Conservation (phyloP, 2,113 vertebrate genomes). For the Mus spicilegus region DNA sequence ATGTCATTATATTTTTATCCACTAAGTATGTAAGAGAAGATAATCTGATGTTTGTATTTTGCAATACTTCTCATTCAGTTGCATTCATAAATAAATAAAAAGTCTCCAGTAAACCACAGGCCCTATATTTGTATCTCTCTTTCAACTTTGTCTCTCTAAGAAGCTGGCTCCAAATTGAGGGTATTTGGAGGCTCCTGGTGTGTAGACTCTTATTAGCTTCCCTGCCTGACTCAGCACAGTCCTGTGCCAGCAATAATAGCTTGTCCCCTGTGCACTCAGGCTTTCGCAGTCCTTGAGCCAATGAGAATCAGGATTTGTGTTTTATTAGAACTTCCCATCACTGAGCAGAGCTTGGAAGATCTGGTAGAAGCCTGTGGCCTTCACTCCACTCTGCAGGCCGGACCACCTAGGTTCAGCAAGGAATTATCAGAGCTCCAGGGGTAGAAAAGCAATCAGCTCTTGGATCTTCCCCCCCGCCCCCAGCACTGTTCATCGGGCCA, state of each 20-base stretch:
- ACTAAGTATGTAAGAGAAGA: constrained; percentile 49
- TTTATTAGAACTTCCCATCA: constrained; percentile 23
- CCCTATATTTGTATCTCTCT: constrained; percentile 5
- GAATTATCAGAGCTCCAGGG: neutral
- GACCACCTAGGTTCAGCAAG: constrained; percentile 25
- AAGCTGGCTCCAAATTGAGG: constrained; percentile 52
- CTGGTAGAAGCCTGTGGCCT: neutral
- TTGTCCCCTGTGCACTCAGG: neutral
- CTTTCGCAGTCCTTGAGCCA: neutral
- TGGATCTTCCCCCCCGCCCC: neutral
- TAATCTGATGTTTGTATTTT: constrained; percentile 42
- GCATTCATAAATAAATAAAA: constrained; percentile 61
- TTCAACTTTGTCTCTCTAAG: constrained; percentile 33
- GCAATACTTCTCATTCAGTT: constrained; percentile 27
- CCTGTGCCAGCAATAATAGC: constrained; percentile 48
- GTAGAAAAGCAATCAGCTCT: neutral
- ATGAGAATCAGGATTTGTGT: constrained; percentile 2
- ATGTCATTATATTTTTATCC: constrained; percentile 51
- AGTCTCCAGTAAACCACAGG: constrained; percentile 30
- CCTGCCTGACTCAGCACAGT: constrained; percentile 50
- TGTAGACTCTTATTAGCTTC: constrained; percentile 52
- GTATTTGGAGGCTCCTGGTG: constrained; percentile 57
- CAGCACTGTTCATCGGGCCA: too few relatives aligned
- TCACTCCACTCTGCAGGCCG: constrained; percentile 41
- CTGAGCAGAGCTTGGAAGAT: neutral